phyloP scores from a whole-genome alignment of 2,888 invertebrate species.

The Cantharis lateralis region DNA sequence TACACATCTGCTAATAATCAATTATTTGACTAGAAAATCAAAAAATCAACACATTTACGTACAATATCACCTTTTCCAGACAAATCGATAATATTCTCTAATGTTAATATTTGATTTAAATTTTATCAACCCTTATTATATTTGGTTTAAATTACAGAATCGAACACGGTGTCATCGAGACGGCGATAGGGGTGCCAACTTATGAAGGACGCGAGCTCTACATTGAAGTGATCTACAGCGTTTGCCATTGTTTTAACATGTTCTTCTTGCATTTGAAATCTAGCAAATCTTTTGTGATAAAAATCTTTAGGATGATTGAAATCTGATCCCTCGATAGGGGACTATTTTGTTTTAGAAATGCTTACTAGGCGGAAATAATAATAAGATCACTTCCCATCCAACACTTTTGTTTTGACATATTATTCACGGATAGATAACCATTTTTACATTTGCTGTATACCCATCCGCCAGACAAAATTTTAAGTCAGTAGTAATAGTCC shows the following conservation, averaged over 20 bases:
- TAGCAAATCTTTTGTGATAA: conserved; percentile 38
- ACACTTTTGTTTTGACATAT: neutral
- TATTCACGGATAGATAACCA: too few species aligned
- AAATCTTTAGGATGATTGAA: conserved; percentile 37
- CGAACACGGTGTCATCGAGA: conserved; percentile 21
- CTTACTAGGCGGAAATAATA: conserved; percentile 25
- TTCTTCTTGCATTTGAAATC: conserved; percentile 40
- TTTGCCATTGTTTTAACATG: conserved; percentile 39
- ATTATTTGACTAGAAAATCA: neutral
- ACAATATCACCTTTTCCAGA: neutral
- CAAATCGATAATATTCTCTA: neutral
- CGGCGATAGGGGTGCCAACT: conserved; percentile 33
- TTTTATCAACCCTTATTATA: neutral
- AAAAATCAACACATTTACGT: neutral
- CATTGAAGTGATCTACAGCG: conserved; percentile 37
- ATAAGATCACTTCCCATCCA: conserved; percentile 1
- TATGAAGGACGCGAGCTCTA: conserved; percentile 23
- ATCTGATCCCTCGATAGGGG: conserved; percentile 36
- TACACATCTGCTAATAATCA: neutral
- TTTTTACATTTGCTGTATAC: too few species aligned
- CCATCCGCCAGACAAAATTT: too few species aligned
- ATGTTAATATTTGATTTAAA: neutral
- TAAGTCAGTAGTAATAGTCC: too few species aligned
- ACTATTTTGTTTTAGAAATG: conserved; percentile 28
- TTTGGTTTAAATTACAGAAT: conserved; percentile 28